Evolutionary conservation across 2,797 vertebrate species (phyloP).

Genomic region (Phataginus tetradactyla): DNA sequence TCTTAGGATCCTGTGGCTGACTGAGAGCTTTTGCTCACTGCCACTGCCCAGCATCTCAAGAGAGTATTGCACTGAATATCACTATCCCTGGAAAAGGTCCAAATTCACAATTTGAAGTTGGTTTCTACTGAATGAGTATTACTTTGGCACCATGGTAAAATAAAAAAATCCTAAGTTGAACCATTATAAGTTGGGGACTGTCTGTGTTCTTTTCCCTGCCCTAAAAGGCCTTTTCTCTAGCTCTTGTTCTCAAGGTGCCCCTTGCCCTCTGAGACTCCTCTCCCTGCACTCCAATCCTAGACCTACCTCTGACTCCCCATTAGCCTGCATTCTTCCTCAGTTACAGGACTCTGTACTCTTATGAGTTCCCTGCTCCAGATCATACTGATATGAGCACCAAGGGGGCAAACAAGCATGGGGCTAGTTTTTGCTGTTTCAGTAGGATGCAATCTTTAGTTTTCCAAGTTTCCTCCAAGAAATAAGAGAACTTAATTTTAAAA

Average conservation of each 20-base stretch:
- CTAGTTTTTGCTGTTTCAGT: not conserved
- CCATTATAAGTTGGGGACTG: not conserved
- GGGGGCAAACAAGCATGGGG: not conserved
- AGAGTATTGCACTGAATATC: too few relatives aligned
- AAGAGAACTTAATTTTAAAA: not conserved
- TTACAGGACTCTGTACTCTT: not conserved
- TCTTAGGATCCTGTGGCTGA: too few relatives aligned
- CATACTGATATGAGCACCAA: not conserved
- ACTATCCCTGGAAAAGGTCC: not conserved
- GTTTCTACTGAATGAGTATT: not conserved
- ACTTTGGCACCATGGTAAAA: not conserved
- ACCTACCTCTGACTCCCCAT: not conserved
- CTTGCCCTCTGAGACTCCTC: not conserved
- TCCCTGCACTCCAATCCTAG: not conserved
- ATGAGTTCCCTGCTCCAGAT: not conserved
- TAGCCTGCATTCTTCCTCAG: not conserved
- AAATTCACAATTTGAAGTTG: not conserved
- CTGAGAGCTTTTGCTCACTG: too few relatives aligned
- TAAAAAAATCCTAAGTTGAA: not conserved
- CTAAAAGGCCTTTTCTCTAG: not conserved
- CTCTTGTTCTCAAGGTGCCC: not conserved
- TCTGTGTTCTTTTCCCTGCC: not conserved
- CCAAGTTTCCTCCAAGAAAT: not conserved
- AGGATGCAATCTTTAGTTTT: not conserved
- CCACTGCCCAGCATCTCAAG: too few relatives aligned